Percentiles rank a stretch among this genome's conserved stretches.
Conservation (phyloP, 2,113 vertebrate species). For the Zosterops lateralis region DNA sequence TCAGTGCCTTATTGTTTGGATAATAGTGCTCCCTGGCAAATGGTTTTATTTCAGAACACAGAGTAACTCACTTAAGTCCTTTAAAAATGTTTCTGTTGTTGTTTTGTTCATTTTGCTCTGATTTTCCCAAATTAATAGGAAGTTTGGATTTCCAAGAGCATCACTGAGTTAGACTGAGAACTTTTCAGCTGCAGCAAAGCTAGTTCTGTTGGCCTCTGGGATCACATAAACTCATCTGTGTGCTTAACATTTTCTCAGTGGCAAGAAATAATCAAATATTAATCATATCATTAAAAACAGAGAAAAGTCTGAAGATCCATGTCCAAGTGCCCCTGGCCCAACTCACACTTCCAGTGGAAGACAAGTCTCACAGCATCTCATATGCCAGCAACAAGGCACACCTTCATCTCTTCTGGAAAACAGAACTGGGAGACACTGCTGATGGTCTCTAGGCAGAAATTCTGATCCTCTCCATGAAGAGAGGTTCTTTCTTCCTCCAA, state of each 20-base stretch:
- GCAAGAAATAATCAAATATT: neutral
- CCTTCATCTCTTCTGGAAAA: neutral
- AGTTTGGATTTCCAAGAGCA: neutral
- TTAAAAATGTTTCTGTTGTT: neutral
- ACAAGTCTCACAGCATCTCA: accelerated
- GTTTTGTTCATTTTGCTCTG: neutral
- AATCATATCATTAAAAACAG: neutral
- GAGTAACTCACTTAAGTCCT: neutral
- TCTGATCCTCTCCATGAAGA: neutral
- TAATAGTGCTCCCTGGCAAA: neutral
- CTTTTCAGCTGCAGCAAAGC: neutral
- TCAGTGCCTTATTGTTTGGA: neutral
- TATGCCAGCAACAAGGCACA: neutral
- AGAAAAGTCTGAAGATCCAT: neutral
- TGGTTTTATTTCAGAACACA: neutral
- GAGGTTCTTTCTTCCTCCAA: neutral
- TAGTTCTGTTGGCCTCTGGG: neutral
- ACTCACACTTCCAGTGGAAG: neutral
- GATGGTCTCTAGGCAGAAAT: neutral
- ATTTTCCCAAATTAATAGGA: neutral
- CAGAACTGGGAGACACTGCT: accelerated
- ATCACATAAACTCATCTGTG: neutral
- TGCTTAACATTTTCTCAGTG: neutral
- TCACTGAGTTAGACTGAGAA: neutral
- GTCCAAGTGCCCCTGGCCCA: accelerated